These are phyloP conservation scores for Microctenopoma stevenorrisi DNA, from an alignment of 2,797 vertebrate genomes.

Conservation along the genomic window DNA sequence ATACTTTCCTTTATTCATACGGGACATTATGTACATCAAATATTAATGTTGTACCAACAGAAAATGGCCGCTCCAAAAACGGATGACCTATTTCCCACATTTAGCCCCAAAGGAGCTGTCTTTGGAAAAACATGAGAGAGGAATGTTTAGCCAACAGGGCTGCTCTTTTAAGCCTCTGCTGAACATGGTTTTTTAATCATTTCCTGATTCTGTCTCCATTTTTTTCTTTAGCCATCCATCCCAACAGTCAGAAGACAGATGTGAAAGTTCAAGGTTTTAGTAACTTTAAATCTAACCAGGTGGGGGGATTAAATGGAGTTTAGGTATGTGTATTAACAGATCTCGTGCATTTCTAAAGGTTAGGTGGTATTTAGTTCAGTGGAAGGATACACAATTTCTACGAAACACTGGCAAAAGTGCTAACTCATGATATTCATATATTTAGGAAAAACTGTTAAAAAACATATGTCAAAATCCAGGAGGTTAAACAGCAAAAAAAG, in stretches of 20 bases:
- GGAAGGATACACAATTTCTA: no score
- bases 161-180: constrained; percentile 61
- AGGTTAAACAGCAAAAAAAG: no score
- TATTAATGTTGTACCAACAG: constrained; percentile 82
- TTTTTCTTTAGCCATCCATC: constrained; percentile 20
- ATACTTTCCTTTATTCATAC: constrained; percentile 71
- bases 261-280: not conserved
- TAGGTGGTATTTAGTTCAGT: no score
- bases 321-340: not conserved
- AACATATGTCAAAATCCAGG: no score
- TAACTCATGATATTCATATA: no score
- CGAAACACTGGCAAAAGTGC: no score
- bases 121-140: constrained; percentile 77
- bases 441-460: no score
- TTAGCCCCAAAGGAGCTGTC: constrained; percentile 76
- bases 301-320: not conserved
- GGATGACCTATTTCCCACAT: constrained; percentile 83
- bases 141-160: constrained; percentile 74
- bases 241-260: constrained; percentile 12
- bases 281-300: constrained; percentile 15
- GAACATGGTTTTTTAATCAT: constrained; percentile 67
- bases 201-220: constrained; percentile 48
- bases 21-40: constrained; percentile 79
- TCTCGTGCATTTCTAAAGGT: not conserved
- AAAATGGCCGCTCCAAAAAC: constrained; percentile 79